Base-by-base conservation (phyloP, 2,888 invertebrate species). In the Steinernema hermaphroditum region DNA sequence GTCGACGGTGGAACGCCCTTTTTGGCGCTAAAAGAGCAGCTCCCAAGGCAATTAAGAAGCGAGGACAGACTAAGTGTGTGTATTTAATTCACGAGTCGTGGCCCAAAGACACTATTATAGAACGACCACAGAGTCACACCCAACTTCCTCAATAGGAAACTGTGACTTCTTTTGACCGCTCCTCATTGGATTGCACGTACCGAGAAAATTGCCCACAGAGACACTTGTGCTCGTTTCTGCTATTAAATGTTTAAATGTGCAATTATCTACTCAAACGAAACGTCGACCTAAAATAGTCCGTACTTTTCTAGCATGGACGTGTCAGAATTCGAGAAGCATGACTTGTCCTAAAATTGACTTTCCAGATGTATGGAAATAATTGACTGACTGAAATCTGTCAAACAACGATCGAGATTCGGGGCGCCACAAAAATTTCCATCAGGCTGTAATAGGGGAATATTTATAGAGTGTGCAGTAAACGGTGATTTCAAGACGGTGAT, bases 141-240 rank as follows among this genome's bases (percentile, higher is more conserved):
- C 62, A 62, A 62, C 62, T 62, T 62, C 62, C 62, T 62, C 62
- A 29, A 29, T 24, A 62, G 62, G 62, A 32, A 62, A 62, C 62
- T 16, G 62, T 62, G 62, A 29, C 62, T 62, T 62, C 37, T 37
- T 62, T 19, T 24, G 50, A 19, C 50, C 37, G 37, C 62, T 62
- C 62, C 32, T 22, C 29, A 32, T 62, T 62, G 32, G 29, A 1
- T 8, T 62, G 62, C 62, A 32, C 62, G 32, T 62, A 62, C 62
- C 16, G 62, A 62, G 62, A 62, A 32, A 62, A 62, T 62, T 62
- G 27, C 24, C 32, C 16, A n/a, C 37, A 12, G 62, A 16, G 14
- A 62, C 14, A 62, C 37, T 37, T 37, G 37, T 37, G 37, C 37
- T 37, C 4, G 37, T 37, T 37, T 4, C 37, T 8, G 37, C 37